Conservation (phyloP, 2,113 vertebrate genomes). For the Athene cunicularia region DNA sequence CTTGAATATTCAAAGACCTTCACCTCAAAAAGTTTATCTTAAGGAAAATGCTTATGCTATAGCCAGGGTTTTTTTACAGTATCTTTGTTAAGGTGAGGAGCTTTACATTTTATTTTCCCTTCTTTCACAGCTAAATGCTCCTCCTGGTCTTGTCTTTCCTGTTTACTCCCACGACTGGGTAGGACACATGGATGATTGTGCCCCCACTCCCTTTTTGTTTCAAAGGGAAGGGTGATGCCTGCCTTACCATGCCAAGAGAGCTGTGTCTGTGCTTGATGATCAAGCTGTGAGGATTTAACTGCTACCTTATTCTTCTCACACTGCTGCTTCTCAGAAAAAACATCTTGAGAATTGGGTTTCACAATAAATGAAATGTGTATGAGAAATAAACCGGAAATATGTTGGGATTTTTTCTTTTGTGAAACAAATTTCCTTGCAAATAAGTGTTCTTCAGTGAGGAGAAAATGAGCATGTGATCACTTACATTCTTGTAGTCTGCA, state of each 20-base stretch:
- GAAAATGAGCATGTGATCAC: not conserved
- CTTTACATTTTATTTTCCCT: not conserved
- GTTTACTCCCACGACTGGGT: not conserved
- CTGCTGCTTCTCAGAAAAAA: not conserved
- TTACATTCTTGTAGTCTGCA: not conserved
- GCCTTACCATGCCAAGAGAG: not conserved
- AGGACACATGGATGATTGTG: not conserved
- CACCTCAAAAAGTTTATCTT: not conserved
- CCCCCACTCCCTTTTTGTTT: not conserved
- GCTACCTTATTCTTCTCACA: not conserved
- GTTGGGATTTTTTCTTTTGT: not conserved
- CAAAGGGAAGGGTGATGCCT: not conserved
- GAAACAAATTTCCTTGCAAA: not conserved
- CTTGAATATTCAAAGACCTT: not conserved
- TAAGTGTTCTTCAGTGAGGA: not conserved
- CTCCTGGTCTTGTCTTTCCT: not conserved
- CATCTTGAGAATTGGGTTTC: not conserved
- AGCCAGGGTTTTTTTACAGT: not conserved
- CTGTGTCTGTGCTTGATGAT: not conserved
- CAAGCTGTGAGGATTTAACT: not conserved
- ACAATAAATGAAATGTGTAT: not conserved
- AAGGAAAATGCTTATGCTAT: not conserved
- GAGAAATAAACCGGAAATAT: not conserved
- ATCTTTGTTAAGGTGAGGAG: not conserved
- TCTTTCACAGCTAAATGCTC: not conserved